Conservation (phyloP, 2,797 vertebrate species). For the Artibeus jamaicensis region DNA sequence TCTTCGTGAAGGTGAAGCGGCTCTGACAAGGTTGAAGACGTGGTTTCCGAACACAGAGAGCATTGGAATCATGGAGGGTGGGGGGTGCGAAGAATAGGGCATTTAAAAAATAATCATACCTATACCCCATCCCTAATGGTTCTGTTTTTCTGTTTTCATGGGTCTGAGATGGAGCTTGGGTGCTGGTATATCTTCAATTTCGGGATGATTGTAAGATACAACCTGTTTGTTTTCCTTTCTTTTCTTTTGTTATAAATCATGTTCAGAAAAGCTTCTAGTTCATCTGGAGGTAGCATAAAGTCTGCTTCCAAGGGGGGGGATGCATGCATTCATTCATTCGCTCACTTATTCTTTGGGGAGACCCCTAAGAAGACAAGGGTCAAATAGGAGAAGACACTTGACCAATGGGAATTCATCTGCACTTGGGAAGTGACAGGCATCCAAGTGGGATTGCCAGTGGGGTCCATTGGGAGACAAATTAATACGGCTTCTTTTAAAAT, state of each 20-base stretch:
- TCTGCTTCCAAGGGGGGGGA: not conserved
- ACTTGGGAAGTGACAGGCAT: too few species aligned
- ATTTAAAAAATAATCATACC: not conserved
- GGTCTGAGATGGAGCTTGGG: not conserved
- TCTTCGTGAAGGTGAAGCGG: not conserved
- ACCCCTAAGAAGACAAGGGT: not conserved
- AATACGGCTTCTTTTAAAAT: not conserved
- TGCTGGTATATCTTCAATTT: not conserved
- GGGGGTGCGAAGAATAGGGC: not conserved
- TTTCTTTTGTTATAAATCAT: not conserved
- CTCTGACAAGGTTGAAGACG: not conserved
- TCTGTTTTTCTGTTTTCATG: not conserved
- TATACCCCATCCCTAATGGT: not conserved
- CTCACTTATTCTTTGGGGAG: not conserved
- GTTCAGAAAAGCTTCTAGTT: not conserved
- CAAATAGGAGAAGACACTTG: not conserved
- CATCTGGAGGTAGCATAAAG: not conserved
- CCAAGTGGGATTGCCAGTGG: not conserved
- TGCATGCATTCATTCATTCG: not conserved
- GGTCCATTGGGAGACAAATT: not conserved
- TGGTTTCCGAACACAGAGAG: not conserved
- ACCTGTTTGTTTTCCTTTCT: not conserved
- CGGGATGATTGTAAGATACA: not conserved
- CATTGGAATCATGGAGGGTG: rapidly evolving
- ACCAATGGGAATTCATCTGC: too few species aligned